phyloP scores from a whole-genome alignment of 2,797 vertebrate genomes.

The Gallinago stenura region DNA sequence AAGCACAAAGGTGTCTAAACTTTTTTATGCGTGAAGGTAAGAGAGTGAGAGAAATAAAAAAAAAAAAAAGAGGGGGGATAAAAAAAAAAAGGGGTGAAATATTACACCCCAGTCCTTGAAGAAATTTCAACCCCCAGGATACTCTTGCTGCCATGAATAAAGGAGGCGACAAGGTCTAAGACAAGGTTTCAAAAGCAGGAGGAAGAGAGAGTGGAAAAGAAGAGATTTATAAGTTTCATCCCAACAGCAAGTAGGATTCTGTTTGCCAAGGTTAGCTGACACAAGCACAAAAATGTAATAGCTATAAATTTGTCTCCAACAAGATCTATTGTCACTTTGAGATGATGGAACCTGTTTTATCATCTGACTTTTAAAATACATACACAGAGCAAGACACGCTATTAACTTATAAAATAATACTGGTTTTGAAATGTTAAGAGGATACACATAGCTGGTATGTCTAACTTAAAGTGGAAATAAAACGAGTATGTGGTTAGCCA shows the following conservation, averaged over 20 bases:
- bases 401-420: slow-evolving; percentile 18
- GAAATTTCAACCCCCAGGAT: slow-evolving; percentile 27
- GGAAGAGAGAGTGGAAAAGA: slow-evolving; percentile 5
- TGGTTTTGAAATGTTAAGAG: neutral
- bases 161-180: slow-evolving; percentile 58
- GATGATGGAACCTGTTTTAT: slow-evolving; percentile 65
- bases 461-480: neutral
- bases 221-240: slow-evolving; percentile 75
- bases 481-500: neutral
- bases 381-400: neutral
- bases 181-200: slow-evolving; percentile 63
- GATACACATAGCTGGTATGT: neutral
- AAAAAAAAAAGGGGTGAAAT: slow-evolving; percentile 12
- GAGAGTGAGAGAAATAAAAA: neutral
- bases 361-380: slow-evolving; percentile 54
- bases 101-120: slow-evolving; percentile 32
- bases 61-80: neutral
- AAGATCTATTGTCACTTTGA: slow-evolving; percentile 68
- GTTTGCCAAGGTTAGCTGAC: slow-evolving; percentile 76
- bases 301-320: slow-evolving; percentile 73
- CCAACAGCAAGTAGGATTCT: slow-evolving; percentile 41
- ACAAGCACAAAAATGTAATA: slow-evolving; percentile 75
- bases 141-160: slow-evolving; percentile 48
- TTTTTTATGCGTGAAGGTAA: neutral
- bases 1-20: neutral